phyloP scores from a whole-genome alignment of 2,797 vertebrate genomes.

The Setipinna tenuifilis region DNA sequence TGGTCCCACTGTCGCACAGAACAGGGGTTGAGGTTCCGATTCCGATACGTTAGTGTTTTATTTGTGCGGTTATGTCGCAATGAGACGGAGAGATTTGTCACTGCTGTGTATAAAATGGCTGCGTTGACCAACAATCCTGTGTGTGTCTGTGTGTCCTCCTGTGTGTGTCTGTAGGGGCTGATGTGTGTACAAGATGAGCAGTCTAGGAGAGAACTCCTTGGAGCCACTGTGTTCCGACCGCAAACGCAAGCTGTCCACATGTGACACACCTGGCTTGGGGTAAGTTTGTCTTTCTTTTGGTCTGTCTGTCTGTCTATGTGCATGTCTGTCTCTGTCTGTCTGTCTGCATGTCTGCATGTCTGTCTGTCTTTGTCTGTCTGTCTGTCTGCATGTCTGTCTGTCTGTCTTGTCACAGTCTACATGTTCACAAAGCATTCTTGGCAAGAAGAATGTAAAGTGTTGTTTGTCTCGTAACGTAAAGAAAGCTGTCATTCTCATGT shows the following conservation, averaged over 20 bases:
- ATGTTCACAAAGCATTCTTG: too few relatives aligned
- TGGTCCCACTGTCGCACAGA: too few relatives aligned
- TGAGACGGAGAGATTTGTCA: background rate
- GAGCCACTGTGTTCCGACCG: slow-evolving; percentile 85
- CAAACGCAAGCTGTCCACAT: slow-evolving; percentile 90
- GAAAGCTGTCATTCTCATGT: too few relatives aligned
- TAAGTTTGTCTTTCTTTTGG: slow-evolving; percentile 64
- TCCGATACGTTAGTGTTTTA: too few relatives aligned
- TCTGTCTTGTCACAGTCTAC: background rate
- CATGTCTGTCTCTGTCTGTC: too few relatives aligned
- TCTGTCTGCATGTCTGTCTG: background rate
- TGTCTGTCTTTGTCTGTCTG: background rate
- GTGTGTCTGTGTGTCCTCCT: background rate
- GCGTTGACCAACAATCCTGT: background rate
- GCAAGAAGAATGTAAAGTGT: too few relatives aligned
- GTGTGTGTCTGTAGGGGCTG: slow-evolving; percentile 78
- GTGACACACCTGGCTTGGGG: slow-evolving; percentile 85
- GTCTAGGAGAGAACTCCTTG: slow-evolving; percentile 91
- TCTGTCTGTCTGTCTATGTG: too few relatives aligned
- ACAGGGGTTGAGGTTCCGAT: too few relatives aligned
- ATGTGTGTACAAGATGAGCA: slow-evolving; percentile 87
- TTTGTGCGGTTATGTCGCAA: too few relatives aligned
- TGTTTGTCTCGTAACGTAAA: background rate
- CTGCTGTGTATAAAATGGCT: background rate
- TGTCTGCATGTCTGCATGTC: too few relatives aligned